Conservation (phyloP, 1,140 invertebrate genomes). For the Antheraea mylitta region DNA sequence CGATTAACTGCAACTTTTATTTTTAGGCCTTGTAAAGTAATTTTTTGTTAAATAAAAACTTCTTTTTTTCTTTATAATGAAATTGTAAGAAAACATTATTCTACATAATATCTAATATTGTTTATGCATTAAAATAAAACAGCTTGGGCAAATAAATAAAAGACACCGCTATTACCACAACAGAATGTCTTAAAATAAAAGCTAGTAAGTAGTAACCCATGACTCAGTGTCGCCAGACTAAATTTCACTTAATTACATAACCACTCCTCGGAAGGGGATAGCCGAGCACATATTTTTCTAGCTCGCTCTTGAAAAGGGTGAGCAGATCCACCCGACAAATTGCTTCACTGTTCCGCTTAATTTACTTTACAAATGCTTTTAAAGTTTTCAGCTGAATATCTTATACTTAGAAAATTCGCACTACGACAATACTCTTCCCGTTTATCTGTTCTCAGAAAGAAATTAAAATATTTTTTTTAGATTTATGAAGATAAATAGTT, state of each 20-base stretch:
- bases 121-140: not conserved
- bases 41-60: no score
- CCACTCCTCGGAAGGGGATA: constrained; percentile 34
- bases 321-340: constrained; percentile 58
- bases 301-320: constrained; percentile 54
- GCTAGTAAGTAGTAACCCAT: constrained; percentile 13
- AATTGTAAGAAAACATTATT: no score
- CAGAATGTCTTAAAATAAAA: not conserved
- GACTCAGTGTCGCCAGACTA: constrained; percentile 54
- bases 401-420: constrained; percentile 18
- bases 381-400: constrained; percentile 48
- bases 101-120: no score
- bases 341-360: constrained; percentile 57
- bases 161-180: not conserved
- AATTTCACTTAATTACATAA: constrained; percentile 52
- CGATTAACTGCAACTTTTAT: no score
- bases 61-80: no score
- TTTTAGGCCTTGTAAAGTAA: no score
- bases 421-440: not conserved
- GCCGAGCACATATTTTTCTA: constrained; percentile 49
- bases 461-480: not conserved
- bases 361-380: constrained; percentile 65
- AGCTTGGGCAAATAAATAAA: not conserved
- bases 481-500: not conserved
- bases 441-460: not conserved